A percentile compares a stretch with the other conserved stretches of the same genome.
These are phyloP conservation scores for Rhyacophila brunnea DNA, from an alignment of 1,140 invertebrate genomes.

Conservation along the genomic window DNA sequence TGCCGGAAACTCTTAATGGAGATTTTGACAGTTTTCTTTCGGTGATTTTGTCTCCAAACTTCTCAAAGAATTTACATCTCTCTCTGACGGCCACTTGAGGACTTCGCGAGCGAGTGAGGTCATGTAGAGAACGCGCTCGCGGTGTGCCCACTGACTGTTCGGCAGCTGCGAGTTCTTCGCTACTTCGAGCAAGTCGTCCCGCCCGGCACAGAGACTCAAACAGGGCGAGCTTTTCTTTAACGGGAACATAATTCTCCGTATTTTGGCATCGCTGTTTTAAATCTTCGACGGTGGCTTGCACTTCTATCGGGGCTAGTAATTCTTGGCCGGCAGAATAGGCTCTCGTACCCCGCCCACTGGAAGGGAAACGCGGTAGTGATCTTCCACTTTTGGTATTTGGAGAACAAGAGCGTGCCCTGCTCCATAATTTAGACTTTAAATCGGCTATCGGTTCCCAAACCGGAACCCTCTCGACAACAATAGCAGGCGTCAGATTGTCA, in stretches of 20 bases:
- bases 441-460: neutral
- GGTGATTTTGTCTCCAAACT: constrained; percentile 12
- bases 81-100: constrained; percentile 53
- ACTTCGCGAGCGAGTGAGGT: constrained; percentile 49
- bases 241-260: constrained; percentile 60
- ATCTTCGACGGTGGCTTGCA: constrained; percentile 51
- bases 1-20: neutral
- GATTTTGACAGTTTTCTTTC: constrained; percentile 12
- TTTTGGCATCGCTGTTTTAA: constrained; percentile 58
- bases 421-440: constrained; percentile 20
- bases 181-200: constrained; percentile 52
- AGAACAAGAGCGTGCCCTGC: constrained; percentile 29
- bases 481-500: constrained; percentile 16
- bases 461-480: constrained; percentile 13
- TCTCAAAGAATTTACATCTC: constrained; percentile 62
- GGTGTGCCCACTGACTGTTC: constrained; percentile 47
- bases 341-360: constrained; percentile 14
- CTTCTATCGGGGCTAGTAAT: constrained; percentile 6
- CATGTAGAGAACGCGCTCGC: constrained; percentile 59
- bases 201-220: constrained; percentile 60
- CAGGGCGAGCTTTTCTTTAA: constrained; percentile 59
- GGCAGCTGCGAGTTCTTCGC: constrained; percentile 44
- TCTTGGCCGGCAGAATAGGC: constrained; percentile 27
- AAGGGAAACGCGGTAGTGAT: constrained; percentile 11
- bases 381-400: constrained; percentile 19